These are phyloP conservation scores for Eristalis tenax DNA, from an alignment of 2,888 invertebrate genomes.

Conservation along the genomic window DNA sequence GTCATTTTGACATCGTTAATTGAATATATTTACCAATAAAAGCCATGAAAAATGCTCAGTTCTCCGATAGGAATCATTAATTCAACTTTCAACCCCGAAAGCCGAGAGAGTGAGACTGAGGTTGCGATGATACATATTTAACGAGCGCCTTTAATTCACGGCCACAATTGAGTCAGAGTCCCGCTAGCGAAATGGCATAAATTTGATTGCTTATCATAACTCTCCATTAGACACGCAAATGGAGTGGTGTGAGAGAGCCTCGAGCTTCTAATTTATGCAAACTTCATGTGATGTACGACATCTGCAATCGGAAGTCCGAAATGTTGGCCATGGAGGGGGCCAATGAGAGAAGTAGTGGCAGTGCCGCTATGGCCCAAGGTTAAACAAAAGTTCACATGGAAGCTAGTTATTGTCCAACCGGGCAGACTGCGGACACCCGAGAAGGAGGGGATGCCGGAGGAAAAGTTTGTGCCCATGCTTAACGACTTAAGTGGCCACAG, in stretches of 20 bases:
- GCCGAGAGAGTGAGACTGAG: not conserved
- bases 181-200: slow-evolving; percentile 41
- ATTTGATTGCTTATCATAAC: slow-evolving; percentile 49
- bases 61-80: slow-evolving; percentile 43
- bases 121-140: slow-evolving; percentile 20
- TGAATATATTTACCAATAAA: slow-evolving; percentile 52
- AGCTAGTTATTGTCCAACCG: not conserved
- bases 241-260: slow-evolving; percentile 6
- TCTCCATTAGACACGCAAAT: slow-evolving; percentile 59
- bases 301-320: slow-evolving; percentile 40
- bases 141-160: slow-evolving; percentile 31
- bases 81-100: not conserved
- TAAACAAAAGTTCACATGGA: slow-evolving; percentile 20
- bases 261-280: slow-evolving; percentile 58
- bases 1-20: slow-evolving; percentile 60
- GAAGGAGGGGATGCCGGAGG: not conserved
- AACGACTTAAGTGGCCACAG: slow-evolving; percentile 73
- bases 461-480: slow-evolving; percentile 61
- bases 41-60: slow-evolving; percentile 1
- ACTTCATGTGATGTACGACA: slow-evolving; percentile 62
- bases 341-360: not conserved
- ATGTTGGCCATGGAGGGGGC: not conserved
- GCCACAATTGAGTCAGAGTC: slow-evolving; percentile 21
- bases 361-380: slow-evolving; percentile 53
- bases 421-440: not conserved